These are phyloP conservation scores for Ctenosaura bakeri DNA, from an alignment of 2,797 vertebrate genomes.

Conservation along the genomic window DNA sequence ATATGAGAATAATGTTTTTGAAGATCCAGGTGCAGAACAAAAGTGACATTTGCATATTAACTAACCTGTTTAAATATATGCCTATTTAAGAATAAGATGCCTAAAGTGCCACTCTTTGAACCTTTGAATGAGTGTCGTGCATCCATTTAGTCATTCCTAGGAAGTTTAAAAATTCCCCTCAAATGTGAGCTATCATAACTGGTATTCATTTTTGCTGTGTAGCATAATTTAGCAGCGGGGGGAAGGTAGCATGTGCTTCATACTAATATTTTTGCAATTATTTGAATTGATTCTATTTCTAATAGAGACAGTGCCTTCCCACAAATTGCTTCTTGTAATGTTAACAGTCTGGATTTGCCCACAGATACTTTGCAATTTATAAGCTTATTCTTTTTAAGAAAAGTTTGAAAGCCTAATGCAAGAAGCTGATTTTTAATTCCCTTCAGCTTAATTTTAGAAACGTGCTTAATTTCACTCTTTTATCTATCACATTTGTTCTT, in stretches of 20 bases:
- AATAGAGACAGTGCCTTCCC: conserved; percentile 6
- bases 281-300: background rate
- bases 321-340: conserved; percentile 32
- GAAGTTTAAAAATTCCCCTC: background rate
- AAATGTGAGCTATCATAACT: background rate
- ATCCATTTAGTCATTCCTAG: background rate
- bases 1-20: conserved; percentile 50
- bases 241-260: conserved; percentile 7
- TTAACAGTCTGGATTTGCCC: conserved; percentile 22
- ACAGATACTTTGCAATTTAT: conserved; percentile 20
- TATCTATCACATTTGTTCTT: background rate
- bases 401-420: conserved; percentile 9
- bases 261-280: conserved; percentile 1
- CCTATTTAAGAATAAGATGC: conserved; percentile 42
- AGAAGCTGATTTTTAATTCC: conserved; percentile 24
- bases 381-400: background rate
- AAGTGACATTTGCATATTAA: conserved; percentile 10
- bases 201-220: background rate
- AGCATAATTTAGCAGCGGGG: background rate
- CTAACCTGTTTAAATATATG: conserved; percentile 52
- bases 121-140: background rate
- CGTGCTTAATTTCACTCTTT: background rate
- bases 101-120: conserved; percentile 5
- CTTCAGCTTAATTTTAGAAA: conserved; percentile 2
- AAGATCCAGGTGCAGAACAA: conserved; percentile 45